Conservation (phyloP, 2,888 invertebrate species). For the Lasioglossum oenotherae region DNA sequence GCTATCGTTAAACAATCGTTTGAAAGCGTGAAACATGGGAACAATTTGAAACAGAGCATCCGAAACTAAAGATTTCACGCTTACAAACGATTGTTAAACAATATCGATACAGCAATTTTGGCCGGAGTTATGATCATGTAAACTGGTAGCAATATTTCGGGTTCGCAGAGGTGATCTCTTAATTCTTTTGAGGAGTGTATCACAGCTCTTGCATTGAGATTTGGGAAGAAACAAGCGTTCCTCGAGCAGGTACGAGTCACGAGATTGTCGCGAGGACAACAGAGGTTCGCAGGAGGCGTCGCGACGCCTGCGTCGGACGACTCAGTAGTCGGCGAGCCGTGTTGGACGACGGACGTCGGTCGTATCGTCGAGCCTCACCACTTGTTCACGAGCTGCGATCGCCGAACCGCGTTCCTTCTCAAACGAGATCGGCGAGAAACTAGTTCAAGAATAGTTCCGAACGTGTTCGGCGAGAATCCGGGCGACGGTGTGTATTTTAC, state of each 20-base stretch:
- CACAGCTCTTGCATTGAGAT: too few relatives aligned
- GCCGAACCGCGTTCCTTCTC: background rate
- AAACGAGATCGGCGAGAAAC: background rate
- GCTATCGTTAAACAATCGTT: too few relatives aligned
- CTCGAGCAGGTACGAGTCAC: background rate
- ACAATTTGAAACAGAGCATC: too few relatives aligned
- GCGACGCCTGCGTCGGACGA: slow-evolving; percentile 77
- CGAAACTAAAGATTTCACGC: too few relatives aligned
- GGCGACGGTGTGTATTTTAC: background rate
- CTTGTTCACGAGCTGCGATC: slow-evolving; percentile 48
- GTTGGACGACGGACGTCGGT: slow-evolving; percentile 74
- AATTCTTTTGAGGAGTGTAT: too few relatives aligned
- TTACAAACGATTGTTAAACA: too few relatives aligned
- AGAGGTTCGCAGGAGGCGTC: slow-evolving; percentile 45
- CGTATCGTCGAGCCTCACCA: slow-evolving; percentile 70
- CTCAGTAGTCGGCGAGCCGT: slow-evolving; percentile 80
- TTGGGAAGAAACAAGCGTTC: background rate
- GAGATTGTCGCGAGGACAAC: slow-evolving; percentile 3
- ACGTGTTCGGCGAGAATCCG: background rate
- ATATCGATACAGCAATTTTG: too few relatives aligned
- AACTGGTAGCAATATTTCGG: too few relatives aligned
- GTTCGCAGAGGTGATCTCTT: too few relatives aligned
- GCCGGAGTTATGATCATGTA: too few relatives aligned
- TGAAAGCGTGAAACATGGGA: too few relatives aligned
- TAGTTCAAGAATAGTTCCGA: background rate